Base-by-base conservation (phyloP, 2,888 invertebrate species). In the Lobophora halterata region DNA sequence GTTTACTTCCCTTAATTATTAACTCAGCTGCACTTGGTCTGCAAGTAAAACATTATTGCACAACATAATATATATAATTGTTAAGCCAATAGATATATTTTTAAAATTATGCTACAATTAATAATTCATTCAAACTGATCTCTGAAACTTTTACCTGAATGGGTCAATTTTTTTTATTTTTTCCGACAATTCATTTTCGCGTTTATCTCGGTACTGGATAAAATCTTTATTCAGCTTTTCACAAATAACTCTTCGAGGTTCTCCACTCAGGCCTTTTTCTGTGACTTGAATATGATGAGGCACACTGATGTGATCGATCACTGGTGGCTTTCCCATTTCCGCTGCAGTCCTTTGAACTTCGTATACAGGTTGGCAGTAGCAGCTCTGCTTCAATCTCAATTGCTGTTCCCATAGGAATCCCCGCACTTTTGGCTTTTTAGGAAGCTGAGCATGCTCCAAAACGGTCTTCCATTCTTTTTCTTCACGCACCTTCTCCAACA, bases 251-350 rank as follows among this genome's bases (percentile, higher is more conserved):
- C 79, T 67, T 38, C 66, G 44, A 4, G 61, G 28, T 8, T 35
- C 41, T 8, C 82, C 85, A 19, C 45, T 32, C 12, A 80, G 36
- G 9, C 79, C 78, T 51, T 77, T 69, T 60, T 86, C 87, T 2
- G 46, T 65, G 40, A 61, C 47, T 57, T 74, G 68, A 37, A 87
- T 67, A 23, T 71, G 55, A 9, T 40, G 41, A 5, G 87, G 85
- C 4, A 81, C 76, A 7, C 71, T 73, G 13, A 86, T 46, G 48
- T 86, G 79, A 38, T 81, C 71, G n/a, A 85, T 66, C 0, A 65
- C 48, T 6, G 33, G 26, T 3, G 82, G 80, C 1, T 43, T 58
- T 1, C 82, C 81, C 36, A 66, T 52, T 52, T 86, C 81, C 19
- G 66, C 74, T 10, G 40, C 46, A 7, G 81, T 80, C 58, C 76